Base-by-base conservation (phyloP, 2,797 vertebrate species). In the Synanceia verrucosa region DNA sequence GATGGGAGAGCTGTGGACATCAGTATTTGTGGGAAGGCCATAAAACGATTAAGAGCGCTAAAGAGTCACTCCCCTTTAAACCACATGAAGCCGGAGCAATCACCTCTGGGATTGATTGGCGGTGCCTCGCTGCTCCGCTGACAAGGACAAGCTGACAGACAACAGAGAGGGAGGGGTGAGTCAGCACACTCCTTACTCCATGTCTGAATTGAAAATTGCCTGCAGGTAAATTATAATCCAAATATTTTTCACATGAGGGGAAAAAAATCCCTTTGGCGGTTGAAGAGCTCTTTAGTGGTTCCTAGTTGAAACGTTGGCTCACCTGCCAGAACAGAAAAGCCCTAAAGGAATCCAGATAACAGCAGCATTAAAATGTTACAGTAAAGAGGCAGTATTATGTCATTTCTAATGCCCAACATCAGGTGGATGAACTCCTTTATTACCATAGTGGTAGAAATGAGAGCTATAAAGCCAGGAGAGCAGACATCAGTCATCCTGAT, bases 401-500 rank as follows among this genome's bases (percentile, higher is more conserved):
- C 60, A 67, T 50, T 41, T 63, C 62, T 48, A 77, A 73, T 33
- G 56, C 58, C 77, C 64, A 44, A 47, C 82, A 81, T 73, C 65
- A 63, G 70, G 39, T 63, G 75, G 81, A 76, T 43, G 56, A 81
- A 85, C 78, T 82, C 74, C 81, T 80, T 64, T 50, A 52, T 58
- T 86, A 69, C 81, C 68, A 51, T 37, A 62, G 80, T 64, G 85
- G 85, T 82, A 85, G 84, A 89, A 91, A 91, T 84, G 88, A 86
- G 74, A 2, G 76, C 85, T 88, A 90, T 92, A 88, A 89, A 84
- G 73, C 79, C 4, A 59, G 78, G 74, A 78, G 83, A 83, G 82
- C 37, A 14, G 46, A 62, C 80, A 91, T 91, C 91, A 81, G 75
- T 90, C 90, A 88, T 81, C 41, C 73, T 90, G 91, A 92, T 91